phyloP scores from a whole-genome alignment of 2,888 invertebrate species.

The Chrysolina haemoptera region DNA sequence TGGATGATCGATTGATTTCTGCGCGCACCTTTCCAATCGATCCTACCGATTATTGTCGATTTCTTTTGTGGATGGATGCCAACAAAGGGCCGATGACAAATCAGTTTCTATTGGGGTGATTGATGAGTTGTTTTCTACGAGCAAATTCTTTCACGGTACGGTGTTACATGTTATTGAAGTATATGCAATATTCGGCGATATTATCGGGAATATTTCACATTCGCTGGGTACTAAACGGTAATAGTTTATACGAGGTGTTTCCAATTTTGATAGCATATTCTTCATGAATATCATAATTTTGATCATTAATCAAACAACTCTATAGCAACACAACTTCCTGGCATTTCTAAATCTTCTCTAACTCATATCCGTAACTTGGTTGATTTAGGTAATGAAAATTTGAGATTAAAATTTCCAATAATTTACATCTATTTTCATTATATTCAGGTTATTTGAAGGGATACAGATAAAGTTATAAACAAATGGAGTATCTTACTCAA shows the following conservation, averaged over 20 bases:
- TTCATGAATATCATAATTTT: neutral
- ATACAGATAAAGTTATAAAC: too few relatives aligned
- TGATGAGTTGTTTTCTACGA: constrained; percentile 52
- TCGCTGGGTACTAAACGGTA: neutral
- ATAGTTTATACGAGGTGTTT: neutral
- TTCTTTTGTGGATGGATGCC: constrained; percentile 42
- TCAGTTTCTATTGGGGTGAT: constrained; percentile 62
- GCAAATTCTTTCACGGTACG: constrained; percentile 26
- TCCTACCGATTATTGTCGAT: constrained; percentile 57
- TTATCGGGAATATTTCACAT: neutral
- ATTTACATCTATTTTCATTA: too few relatives aligned
- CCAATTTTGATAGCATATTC: neutral
- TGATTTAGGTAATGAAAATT: too few relatives aligned
- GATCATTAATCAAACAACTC: neutral
- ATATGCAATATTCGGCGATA: constrained; percentile 33
- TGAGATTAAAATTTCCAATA: too few relatives aligned
- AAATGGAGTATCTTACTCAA: too few relatives aligned
- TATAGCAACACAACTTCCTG: neutral
- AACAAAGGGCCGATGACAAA: constrained; percentile 62
- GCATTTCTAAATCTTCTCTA: neutral
- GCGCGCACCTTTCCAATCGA: constrained; percentile 50
- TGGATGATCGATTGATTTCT: constrained; percentile 58
- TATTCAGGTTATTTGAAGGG: too few relatives aligned
- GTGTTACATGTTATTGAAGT: constrained; percentile 34
- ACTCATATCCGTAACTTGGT: too few relatives aligned